A percentile compares a stretch with the other conserved stretches of the same genome.
Conservation (phyloP, 2,888 invertebrate species). For the Cheilosia variabilis region DNA sequence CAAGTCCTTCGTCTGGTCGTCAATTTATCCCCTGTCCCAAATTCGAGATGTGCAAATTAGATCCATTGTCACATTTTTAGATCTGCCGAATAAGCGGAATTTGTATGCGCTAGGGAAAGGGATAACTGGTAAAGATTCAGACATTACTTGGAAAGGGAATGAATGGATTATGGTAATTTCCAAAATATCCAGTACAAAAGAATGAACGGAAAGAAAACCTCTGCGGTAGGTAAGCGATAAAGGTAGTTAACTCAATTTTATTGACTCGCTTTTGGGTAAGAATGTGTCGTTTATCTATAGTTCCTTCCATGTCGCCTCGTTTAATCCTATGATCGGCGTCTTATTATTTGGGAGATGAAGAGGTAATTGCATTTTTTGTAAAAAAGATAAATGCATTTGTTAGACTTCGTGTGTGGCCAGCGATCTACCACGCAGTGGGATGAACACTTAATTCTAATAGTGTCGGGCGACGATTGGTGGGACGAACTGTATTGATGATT, state of each 20-base stretch:
- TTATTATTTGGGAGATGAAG: neutral
- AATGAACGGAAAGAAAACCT: neutral
- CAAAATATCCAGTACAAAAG: neutral
- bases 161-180: constrained; percentile 4
- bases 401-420: neutral
- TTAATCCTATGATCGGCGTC: neutral
- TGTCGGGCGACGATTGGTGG: too few species aligned
- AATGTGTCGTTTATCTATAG: neutral
- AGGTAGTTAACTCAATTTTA: neutral
- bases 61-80: neutral
- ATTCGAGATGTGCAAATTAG: neutral
- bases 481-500: too few species aligned
- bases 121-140: neutral
- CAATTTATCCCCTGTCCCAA: neutral
- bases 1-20: neutral
- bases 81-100: neutral
- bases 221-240: neutral
- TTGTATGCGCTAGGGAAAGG: neutral
- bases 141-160: neutral
- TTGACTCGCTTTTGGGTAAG: neutral
- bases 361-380: neutral
- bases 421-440: neutral
- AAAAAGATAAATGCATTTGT: neutral
- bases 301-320: neutral
- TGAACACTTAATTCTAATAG: too few species aligned